phyloP scores from a whole-genome alignment of 1,140 invertebrate species.

The Amphibalanus amphitrite region DNA sequence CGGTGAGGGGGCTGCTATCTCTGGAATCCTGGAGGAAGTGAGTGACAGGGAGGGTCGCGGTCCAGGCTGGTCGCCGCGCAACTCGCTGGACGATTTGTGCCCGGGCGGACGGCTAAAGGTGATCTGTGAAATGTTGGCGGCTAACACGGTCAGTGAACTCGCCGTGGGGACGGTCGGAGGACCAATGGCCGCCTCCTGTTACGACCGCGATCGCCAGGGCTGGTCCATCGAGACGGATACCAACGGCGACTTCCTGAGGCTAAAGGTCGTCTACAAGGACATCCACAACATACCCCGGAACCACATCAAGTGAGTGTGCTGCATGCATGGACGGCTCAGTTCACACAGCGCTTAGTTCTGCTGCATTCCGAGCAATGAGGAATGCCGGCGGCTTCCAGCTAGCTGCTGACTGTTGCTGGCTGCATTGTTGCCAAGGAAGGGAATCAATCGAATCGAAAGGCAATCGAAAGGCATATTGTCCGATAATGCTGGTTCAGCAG shows the following conservation, averaged over 20 bases:
- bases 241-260: constrained; percentile 53
- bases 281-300: constrained; percentile 68
- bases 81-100: constrained; percentile 38
- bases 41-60: constrained; percentile 54
- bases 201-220: constrained; percentile 65
- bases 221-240: constrained; percentile 65
- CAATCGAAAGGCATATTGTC: too few species aligned
- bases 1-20: constrained; percentile 47
- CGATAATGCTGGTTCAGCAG: too few species aligned
- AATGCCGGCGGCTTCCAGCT: too few species aligned
- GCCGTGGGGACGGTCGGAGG: constrained; percentile 25
- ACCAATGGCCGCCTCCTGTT: constrained; percentile 41
- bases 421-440: too few species aligned
- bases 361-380: too few species aligned
- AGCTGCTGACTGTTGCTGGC: too few species aligned
- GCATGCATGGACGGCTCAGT: too few species aligned
- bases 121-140: constrained; percentile 53
- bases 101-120: constrained; percentile 41
- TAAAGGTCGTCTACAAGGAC: constrained; percentile 67
- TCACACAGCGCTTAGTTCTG: too few species aligned
- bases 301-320: constrained; percentile 39
- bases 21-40: constrained; percentile 55
- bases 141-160: constrained; percentile 54
- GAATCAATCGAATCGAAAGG: too few species aligned
- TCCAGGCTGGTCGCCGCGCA: constrained; percentile 50